Evolutionary conservation across 2,797 vertebrate species (phyloP), one percentile per base, ranked within the genome.

Genomic region (Chaetodon trifasciatus): DNA sequence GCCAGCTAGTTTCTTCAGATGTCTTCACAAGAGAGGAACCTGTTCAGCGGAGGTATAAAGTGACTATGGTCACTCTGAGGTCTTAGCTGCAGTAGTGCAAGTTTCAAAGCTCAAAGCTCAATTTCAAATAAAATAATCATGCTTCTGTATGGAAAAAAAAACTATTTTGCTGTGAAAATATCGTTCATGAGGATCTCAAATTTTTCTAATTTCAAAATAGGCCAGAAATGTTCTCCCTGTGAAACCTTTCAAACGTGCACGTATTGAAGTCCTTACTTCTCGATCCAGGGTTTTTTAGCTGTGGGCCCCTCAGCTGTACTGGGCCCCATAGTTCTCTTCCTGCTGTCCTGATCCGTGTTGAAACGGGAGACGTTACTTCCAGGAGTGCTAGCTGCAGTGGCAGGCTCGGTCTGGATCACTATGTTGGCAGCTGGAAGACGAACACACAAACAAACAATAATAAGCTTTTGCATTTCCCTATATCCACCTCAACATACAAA

Each of bases 371-470:
- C 94, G 74, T 86, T 91, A 47, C 91, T 96, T 85, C 95, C 96
- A 76, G 96, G 94, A 40, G 91, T 86, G 68, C 94, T 96, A 57
- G 96, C 92, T 81, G 93, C 89, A 15, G 94, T 90, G 53, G 95
- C 94, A 44, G 97, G 97, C 83, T 99, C 98, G 0, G 97, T 98
- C 92, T 98, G 97, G 86, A 98, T 98, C 86, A 98, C 96, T 60
- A 99, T 98, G 89, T 99, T 99, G 84, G 97, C 97, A 92, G 97
- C 98, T 99, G 76, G 75, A 86, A 76, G 53, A 50, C 56, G 52
- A 12, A 28, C 37, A 64, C 13, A 53, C 0, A 61, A 8, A 57
- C 3, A 68, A 63, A 46, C 15, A 52, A 39, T 13, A 10, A 68
- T 23, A 8, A 77, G 35, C 1, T 37, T 32, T 47, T 44, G 32